Evolutionary conservation across 64 coral and sea anemone species (phyloP), one percentile per base, ranked within the genome.

Genomic region (Stylophora pistillata): DNA sequence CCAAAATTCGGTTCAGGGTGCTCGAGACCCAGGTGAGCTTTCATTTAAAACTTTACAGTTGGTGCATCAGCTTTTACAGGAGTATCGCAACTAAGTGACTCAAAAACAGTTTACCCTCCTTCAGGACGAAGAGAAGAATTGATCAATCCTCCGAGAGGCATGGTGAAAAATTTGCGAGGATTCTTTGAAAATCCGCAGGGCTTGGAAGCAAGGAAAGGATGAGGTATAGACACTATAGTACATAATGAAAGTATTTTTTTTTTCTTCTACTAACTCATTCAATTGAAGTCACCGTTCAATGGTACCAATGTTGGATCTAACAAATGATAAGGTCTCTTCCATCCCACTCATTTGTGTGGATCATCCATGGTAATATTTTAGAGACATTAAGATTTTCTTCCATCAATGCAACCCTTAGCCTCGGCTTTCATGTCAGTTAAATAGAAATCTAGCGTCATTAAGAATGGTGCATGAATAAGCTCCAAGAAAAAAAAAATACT

Each of bases 121-220:
- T 37, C 23, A 84, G 80, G 62, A 27, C 80, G 80, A 27, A 84
- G 34, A 54, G 80, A 84, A 11, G 80, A 84, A 53, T 70, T n/a
- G 69, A n/a, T 21, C 32, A 33, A 62, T 53, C 80, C 80, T 69
- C 80, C 80, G 26, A 33, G 33, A 52, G 80, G 80, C 33, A 84
- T 84, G 52, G 80, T 84, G 30, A 84, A 84, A 84, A 83, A 84
- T 41, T 53, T 84, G 21, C 58, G 60, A 69, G 80, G 80, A 25
- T 21, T 68, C 11, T 84, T 84, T 84, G 80, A 84, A 34, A 84
- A 84, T 21, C 61, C 80, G 3, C 61, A 84, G 21, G 37, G 80
- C 18, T 68, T 70, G 20, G 80, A 84, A n/a, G 13, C 61, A 11
- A 84, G 32, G n/a, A 84, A 47, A 10, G 80, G 80, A 68, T 84